Conservation (phyloP, 2,113 vertebrate species). For the Pseudorectes ferrugineus region DNA sequence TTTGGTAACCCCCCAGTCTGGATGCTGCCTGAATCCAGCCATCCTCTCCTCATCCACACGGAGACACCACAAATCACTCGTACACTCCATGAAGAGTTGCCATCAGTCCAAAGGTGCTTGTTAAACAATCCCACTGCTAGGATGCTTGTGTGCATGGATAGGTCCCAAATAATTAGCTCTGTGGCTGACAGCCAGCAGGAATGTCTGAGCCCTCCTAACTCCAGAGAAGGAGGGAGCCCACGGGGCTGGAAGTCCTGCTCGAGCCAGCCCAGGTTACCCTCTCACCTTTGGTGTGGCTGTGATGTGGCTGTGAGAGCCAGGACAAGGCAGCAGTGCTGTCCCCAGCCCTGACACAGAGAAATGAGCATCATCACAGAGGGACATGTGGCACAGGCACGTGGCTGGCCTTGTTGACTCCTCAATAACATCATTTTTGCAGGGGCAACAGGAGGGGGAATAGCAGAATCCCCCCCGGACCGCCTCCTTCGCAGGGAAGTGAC, state of each 20-base stretch:
- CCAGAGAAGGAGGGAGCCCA: background rate
- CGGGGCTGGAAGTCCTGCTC: background rate
- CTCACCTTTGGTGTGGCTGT: background rate
- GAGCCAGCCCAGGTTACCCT: background rate
- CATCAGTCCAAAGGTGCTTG: background rate
- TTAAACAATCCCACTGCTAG: background rate
- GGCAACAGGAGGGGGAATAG: background rate
- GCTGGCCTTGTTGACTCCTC: background rate
- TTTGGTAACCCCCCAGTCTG: background rate
- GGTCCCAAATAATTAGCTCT: background rate
- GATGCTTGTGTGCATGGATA: background rate
- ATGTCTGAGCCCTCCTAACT: background rate
- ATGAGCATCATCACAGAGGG: background rate
- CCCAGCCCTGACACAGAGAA: background rate
- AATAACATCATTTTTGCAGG: background rate
- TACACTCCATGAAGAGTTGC: background rate
- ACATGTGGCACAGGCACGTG: background rate
- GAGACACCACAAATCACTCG: background rate
- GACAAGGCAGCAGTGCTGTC: background rate
- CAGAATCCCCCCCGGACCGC: background rate
- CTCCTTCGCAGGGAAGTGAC: background rate
- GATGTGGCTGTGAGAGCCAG: background rate
- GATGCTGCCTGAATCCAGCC: background rate
- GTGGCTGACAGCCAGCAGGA: background rate
- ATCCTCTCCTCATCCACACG: fast-evolving